These are phyloP conservation scores for Rhombomys opimus DNA, from an alignment of 2,113 vertebrate genomes.

Conservation along the genomic window DNA sequence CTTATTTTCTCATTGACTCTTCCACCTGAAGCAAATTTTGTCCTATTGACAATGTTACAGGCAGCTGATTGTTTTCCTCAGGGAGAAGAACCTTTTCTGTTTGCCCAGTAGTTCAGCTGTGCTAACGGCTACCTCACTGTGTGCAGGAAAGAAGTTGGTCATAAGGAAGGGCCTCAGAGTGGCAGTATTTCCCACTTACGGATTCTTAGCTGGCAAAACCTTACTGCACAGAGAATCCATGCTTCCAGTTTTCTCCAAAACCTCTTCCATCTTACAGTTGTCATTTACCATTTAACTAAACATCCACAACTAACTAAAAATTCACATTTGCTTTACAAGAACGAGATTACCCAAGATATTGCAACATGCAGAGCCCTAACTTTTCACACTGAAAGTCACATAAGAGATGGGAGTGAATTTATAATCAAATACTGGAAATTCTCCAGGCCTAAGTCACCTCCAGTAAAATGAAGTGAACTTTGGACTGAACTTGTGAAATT, in stretches of 20 bases:
- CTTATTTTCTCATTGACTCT: not conserved
- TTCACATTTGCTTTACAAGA: not conserved
- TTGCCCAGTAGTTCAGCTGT: not conserved
- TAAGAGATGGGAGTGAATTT: not conserved
- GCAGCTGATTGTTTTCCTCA: not conserved
- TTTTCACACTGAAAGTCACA: not conserved
- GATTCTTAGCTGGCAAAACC: not conserved
- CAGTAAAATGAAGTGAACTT: not conserved
- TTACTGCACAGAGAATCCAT: not conserved
- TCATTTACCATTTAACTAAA: not conserved
- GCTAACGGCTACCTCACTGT: not conserved
- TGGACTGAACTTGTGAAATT: not conserved
- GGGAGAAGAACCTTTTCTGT: not conserved
- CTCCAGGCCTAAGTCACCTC: not conserved
- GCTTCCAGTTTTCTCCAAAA: not conserved
- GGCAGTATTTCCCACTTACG: not conserved
- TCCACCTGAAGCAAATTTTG: not conserved
- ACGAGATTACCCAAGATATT: not conserved
- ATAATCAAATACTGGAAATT: not conserved
- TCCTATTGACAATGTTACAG: not conserved
- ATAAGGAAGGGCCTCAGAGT: not conserved
- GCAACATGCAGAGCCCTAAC: not conserved
- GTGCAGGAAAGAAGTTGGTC: not conserved
- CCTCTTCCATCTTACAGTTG: not conserved
- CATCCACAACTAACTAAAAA: not conserved